These are phyloP conservation scores for Pantelozetes paolii DNA, from an alignment of 2,888 invertebrate genomes.

Conservation along the genomic window DNA sequence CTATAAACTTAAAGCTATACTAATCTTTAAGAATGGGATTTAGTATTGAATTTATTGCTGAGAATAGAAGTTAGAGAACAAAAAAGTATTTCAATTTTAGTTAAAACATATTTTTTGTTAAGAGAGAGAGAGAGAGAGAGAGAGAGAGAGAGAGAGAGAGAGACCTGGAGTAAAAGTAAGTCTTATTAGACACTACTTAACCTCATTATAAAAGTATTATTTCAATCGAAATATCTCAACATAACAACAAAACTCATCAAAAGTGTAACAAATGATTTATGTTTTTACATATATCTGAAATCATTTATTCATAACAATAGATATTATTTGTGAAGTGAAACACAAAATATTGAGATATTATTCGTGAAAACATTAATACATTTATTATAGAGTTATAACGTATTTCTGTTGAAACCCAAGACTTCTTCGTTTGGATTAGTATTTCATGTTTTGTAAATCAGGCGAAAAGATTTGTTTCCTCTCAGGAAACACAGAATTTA, in stretches of 20 bases:
- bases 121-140: background rate
- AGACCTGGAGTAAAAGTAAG: background rate
- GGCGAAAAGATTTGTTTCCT: slow-evolving; percentile 29
- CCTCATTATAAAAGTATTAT: slow-evolving; percentile 33
- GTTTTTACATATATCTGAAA: too few relatives aligned
- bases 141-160: too few relatives aligned
- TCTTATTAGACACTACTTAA: slow-evolving; percentile 27
- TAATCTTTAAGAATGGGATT: slow-evolving; percentile 10
- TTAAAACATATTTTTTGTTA: background rate
- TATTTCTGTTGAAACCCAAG: too few relatives aligned
- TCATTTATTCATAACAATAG: too few relatives aligned
- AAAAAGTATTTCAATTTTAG: background rate
- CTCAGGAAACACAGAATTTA: background rate
- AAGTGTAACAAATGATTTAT: too few relatives aligned
- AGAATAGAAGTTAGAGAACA: too few relatives aligned
- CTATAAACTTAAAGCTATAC: background rate
- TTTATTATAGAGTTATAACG: too few relatives aligned
- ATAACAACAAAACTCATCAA: too few relatives aligned
- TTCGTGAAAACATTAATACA: too few relatives aligned
- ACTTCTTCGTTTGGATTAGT: background rate
- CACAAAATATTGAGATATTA: too few relatives aligned
- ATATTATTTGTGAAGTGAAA: too few relatives aligned
- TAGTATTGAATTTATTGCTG: background rate
- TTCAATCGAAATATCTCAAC: background rate
- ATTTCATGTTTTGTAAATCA: slow-evolving; percentile 22